Conservation (phyloP, 2,888 invertebrate genomes). For the Ophonus ardosiacus region DNA sequence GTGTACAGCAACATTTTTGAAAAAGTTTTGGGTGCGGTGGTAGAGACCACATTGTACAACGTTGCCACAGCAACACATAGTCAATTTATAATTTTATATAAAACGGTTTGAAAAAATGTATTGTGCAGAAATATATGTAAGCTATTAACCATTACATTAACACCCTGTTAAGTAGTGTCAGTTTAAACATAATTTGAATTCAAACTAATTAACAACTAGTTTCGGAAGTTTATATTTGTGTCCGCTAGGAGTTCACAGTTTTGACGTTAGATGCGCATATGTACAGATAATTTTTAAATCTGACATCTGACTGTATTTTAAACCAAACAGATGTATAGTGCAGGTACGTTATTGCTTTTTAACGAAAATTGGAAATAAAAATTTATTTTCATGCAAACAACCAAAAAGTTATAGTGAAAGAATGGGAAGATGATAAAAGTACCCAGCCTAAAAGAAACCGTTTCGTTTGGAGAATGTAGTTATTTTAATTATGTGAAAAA, state of each 20-base stretch:
- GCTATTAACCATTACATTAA: background rate
- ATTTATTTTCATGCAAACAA: slow-evolving; percentile 24
- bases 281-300: slow-evolving; percentile 46
- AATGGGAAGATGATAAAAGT: background rate
- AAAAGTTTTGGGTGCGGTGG: background rate
- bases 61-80: slow-evolving; percentile 8
- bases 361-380: background rate
- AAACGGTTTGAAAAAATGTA: slow-evolving; percentile 2
- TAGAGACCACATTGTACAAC: slow-evolving; percentile 5
- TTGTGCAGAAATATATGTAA: slow-evolving; percentile 4
- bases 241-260: slow-evolving; percentile 38
- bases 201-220: background rate
- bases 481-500: slow-evolving; percentile 52
- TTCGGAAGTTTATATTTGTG: slow-evolving; percentile 21
- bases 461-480: slow-evolving; percentile 43
- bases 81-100: background rate
- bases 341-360: slow-evolving; percentile 47
- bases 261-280: slow-evolving; percentile 51
- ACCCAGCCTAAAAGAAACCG: slow-evolving; percentile 12
- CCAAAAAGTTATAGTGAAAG: slow-evolving; percentile 9
- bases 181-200: background rate
- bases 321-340: slow-evolving; percentile 45
- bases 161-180: background rate
- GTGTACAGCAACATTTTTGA: background rate
- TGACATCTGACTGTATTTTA: slow-evolving; percentile 56